Conservation (phyloP, 2,113 vertebrate genomes). For the Periophthalmus modestus region DNA sequence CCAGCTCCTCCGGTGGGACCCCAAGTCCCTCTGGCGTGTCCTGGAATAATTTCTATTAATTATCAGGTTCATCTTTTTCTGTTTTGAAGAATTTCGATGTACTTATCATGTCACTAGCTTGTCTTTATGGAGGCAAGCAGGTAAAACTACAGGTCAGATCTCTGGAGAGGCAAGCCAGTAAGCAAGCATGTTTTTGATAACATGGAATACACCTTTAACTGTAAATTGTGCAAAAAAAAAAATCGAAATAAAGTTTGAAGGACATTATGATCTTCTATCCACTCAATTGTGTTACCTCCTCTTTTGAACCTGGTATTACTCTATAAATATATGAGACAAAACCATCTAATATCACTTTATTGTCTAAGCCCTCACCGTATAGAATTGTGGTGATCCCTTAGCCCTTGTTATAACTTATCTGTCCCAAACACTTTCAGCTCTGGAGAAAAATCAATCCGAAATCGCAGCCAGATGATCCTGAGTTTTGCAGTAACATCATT, state of each 20-base stretch:
- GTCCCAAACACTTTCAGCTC: not conserved
- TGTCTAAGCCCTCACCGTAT: not conserved
- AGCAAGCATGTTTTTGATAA: no score
- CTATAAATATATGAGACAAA: slow-evolving; percentile 6
- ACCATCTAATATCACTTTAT: slow-evolving; percentile 1
- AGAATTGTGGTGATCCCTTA: not conserved
- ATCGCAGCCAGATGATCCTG: not conserved
- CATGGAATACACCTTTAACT: not conserved
- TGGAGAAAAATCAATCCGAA: slow-evolving; percentile 6
- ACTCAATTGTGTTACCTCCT: not conserved
- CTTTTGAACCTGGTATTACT: not conserved
- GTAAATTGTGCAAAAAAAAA: not conserved
- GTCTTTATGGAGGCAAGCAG: no score
- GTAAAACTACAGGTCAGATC: no score
- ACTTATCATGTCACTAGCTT: no score
- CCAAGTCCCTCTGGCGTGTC: no score
- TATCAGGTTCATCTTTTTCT: no score
- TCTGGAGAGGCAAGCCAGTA: no score
- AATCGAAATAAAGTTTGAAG: not conserved
- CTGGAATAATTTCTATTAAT: no score
- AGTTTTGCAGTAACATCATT: slow-evolving; percentile 1
- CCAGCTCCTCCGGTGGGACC: no score
- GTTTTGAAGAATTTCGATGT: no score
- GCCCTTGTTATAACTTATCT: slow-evolving; percentile 8
- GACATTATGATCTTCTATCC: not conserved